Percentiles rank a stretch among this genome's conserved stretches.
Conservation (phyloP, 2,888 invertebrate species). For the Caenorhabditis imperialis region DNA sequence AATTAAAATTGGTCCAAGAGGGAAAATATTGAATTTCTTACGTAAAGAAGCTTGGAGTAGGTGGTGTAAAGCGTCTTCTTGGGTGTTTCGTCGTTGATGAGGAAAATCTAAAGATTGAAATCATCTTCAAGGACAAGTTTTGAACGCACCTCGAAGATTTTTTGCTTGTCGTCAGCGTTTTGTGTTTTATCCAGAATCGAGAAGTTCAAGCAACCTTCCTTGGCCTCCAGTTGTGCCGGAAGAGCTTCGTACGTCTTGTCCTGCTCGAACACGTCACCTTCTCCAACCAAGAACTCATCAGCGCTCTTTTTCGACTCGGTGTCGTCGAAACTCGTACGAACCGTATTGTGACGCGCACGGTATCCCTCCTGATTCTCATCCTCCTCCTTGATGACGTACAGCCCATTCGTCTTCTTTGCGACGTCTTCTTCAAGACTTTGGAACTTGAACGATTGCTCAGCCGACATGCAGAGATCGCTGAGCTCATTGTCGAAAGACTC, state of each 20-base stretch:
- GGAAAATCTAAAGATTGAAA: conserved; percentile 64
- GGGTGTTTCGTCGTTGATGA: conserved; percentile 69
- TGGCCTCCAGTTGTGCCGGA: not conserved
- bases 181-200: conserved; percentile 8
- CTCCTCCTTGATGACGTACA: conserved; percentile 35
- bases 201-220: not conserved
- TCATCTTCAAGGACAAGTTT: no score
- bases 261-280: conserved; percentile 24
- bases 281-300: conserved; percentile 2
- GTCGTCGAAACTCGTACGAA: conserved; percentile 35
- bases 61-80: conserved; percentile 61
- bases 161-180: conserved; percentile 7
- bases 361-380: conserved; percentile 40
- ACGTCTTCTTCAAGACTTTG: not conserved
- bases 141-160: conserved; percentile 42
- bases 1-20: no score
- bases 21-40: conserved; percentile 13
- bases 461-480: conserved; percentile 23
- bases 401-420: not conserved
- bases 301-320: conserved; percentile 12
- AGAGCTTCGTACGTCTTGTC: conserved; percentile 1
- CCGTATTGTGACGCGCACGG: conserved; percentile 48
- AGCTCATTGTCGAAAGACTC: conserved; percentile 38
- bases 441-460: conserved; percentile 29
- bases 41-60: conserved; percentile 45